Evolutionary conservation across 2,113 vertebrate genomes (phyloP), one percentile per base, ranked within the genome.

Genomic region (Dromas ardeola): DNA sequence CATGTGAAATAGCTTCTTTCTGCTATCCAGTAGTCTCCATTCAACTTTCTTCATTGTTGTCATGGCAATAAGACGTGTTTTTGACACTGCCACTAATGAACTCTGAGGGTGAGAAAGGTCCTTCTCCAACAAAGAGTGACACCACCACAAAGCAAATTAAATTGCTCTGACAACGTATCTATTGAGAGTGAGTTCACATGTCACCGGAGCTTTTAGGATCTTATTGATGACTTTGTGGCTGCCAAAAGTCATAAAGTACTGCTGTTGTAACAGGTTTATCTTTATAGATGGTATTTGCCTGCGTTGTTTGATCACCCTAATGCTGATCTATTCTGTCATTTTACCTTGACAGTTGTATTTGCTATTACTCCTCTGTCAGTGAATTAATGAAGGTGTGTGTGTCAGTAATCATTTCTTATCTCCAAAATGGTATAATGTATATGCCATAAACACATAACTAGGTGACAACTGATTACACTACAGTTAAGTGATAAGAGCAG

Each of bases 71-170:
- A 96, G 88, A 63, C 71, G n/a, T 91, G 79, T 58, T 96, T 96
- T 65, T 98, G 96, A 91, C 93, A 93, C 73, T 84, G 71, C 38
- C 92, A 58, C 88, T 97, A 97, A 95, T 90, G 95, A 96, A 94
- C 83, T 95, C 58, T 91, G 93, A 96, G 90, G 67, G 88, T 95
- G 86, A 95, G 93, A 87, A 96, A 96, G 94, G 93, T 85, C 84
- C 81, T 94, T 94, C 90, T 83, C 61, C 93, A 91, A 94, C 90
- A 62, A 90, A 93, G 78, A 93, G 62, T 93, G 97, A 93, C 94
- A 94, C 87, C 63, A 73, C 90, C 91, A 87, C 94, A 90, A 94
- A 97, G 85, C 83, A 97, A 97, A 97, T 97, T 95, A 96, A 97
- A 97, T 97, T 96, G 52, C 76, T 87, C 74, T 95, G 94, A 96